Evolutionary conservation across 2,888 invertebrate species (phyloP).

Genomic region (Epinotia ramella): DNA sequence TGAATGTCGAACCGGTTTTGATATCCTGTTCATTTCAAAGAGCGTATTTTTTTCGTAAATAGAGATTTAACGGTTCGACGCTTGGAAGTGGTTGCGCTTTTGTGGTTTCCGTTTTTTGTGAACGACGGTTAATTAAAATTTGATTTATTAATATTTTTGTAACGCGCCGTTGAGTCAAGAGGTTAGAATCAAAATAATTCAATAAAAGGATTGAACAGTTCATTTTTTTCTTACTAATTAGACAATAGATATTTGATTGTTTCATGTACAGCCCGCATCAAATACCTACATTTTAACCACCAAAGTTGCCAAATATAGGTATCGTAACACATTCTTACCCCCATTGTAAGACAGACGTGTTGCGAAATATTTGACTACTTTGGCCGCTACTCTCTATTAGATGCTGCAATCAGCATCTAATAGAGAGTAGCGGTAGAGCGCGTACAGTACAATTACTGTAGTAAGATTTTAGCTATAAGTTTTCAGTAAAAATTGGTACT

Average conservation of each 20-base stretch:
- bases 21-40: conserved; percentile 71
- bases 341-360: too few relatives aligned
- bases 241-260: background rate
- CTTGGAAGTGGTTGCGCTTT: conserved; percentile 70
- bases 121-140: conserved; percentile 80
- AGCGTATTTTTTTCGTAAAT: conserved; percentile 68
- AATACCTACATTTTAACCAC: too few relatives aligned
- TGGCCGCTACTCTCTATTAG: too few relatives aligned
- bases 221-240: background rate
- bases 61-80: conserved; percentile 82
- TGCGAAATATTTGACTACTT: too few relatives aligned
- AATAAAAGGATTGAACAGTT: conserved; percentile 11
- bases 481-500: background rate
- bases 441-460: too few relatives aligned
- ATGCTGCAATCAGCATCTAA: too few relatives aligned
- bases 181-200: conserved; percentile 63
- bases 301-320: too few relatives aligned
- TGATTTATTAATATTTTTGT: conserved; percentile 79
- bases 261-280: background rate
- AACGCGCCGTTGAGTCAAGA: conserved; percentile 61
- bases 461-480: too few relatives aligned
- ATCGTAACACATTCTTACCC: too few relatives aligned
- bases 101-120: conserved; percentile 75
- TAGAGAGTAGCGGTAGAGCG: too few relatives aligned
- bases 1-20: conserved; percentile 80